Conservation (phyloP, 2,113 vertebrate species). For the Callospermophilus lateralis region DNA sequence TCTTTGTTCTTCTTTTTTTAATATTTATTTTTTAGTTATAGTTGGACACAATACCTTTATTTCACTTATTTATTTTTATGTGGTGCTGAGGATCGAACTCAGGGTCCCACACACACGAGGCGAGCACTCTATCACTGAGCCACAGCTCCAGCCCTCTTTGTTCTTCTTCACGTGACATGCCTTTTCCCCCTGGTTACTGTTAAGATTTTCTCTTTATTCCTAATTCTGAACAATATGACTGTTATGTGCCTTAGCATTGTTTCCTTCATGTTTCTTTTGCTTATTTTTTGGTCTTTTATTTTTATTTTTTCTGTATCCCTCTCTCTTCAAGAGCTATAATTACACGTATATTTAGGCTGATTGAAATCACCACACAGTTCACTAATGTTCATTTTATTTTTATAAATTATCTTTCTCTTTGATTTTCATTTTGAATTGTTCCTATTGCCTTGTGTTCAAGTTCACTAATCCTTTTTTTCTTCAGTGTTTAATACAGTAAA, state of each 20-base stretch:
- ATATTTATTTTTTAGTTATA: too few species aligned
- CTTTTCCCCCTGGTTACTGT: background rate
- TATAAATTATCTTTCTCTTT: background rate
- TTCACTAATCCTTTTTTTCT: background rate
- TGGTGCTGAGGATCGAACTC: too few species aligned
- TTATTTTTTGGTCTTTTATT: background rate
- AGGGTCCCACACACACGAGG: too few species aligned
- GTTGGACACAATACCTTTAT: too few species aligned
- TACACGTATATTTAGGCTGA: background rate
- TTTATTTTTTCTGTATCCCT: background rate
- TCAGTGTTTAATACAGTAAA: background rate
- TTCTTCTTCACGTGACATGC: background rate
- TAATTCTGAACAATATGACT: too few species aligned
- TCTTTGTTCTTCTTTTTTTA: background rate
- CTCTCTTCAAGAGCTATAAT: background rate
- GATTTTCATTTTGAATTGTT: background rate
- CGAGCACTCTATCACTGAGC: too few species aligned
- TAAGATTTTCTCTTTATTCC: background rate
- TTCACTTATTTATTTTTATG: too few species aligned
- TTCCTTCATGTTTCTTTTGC: background rate
- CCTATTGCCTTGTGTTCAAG: background rate
- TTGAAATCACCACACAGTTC: background rate
- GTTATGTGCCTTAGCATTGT: background rate
- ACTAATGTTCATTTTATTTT: background rate
- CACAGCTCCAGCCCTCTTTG: background rate